Evolutionary conservation across 92 coral and sea anemone genomes (phyloP), one percentile per base, ranked within the genome.

Genomic region (Phenganax stokvisi): DNA sequence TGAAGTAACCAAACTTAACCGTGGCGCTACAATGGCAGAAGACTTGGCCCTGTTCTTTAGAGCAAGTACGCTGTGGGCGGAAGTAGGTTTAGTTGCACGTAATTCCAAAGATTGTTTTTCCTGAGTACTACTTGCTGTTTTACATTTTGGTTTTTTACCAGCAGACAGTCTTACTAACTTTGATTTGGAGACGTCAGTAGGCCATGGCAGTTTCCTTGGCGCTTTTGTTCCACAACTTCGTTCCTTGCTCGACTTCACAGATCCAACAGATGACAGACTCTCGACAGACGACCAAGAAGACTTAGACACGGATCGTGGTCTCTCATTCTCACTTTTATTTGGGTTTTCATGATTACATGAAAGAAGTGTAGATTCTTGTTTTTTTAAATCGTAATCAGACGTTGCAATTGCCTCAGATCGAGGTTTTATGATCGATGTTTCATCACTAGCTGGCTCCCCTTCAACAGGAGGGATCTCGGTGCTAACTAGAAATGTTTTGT

Each of bases 211-310:
- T 79, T 79, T 79, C 20, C 56, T 63, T 47, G 74, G 69, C 20
- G 53, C 51, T 51, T 54, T 64, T 44, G 73, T 79, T 13, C 74
- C 68, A 60, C 83, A 60, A 44, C 83, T 64, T 63, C 61, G 54
- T 17, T 62, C 72, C 4, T 62, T 29, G 81, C 44, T 65, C 28
- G 83, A 20, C 62, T 77, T 77, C 9, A 25, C 53, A 30, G 83
- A 79, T 52, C 74, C 83, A 51, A 64, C 51, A 47, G 83, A 79
- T 27, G 83, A 79, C 51, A 79, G 51, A 79, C 83, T 79, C 31
- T 79, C 83, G 31, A 79, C 44, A n/a, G 83, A 79, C 8, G 83
- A 79, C 60, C 44, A 63, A 13, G 83, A 79, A 10, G 83, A 79
- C 30, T 63, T 79, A 51, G 83, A 79, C 54, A 17, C 61, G 12